phyloP scores from a whole-genome alignment of 2,797 vertebrate genomes.

The Acropternis orthonyx region DNA sequence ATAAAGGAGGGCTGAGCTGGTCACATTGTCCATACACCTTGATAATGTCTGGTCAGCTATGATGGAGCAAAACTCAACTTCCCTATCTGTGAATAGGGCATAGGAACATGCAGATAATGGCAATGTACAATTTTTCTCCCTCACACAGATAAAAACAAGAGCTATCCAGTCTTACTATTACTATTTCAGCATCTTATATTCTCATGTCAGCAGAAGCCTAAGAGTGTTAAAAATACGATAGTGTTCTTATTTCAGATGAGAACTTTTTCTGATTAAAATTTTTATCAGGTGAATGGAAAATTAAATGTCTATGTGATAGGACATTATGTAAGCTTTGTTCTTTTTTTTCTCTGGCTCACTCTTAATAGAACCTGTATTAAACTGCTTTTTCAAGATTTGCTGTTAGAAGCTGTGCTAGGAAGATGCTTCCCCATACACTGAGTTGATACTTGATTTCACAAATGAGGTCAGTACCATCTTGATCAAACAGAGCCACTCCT shows the following conservation, averaged over 20 bases:
- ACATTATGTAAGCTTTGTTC: background rate
- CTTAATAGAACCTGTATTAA: background rate
- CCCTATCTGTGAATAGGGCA: background rate
- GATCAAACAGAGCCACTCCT: slow-evolving; percentile 54
- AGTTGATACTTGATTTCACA: slow-evolving; percentile 19
- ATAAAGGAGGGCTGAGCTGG: background rate
- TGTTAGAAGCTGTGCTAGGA: background rate
- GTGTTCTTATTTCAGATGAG: background rate
- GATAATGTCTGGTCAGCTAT: background rate
- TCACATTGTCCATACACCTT: background rate
- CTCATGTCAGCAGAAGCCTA: background rate
- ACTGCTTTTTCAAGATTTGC: background rate
- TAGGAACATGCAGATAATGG: background rate
- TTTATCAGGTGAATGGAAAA: slow-evolving; percentile 1
- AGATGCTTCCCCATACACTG: background rate
- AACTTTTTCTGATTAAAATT: background rate
- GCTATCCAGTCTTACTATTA: background rate
- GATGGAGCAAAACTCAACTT: background rate
- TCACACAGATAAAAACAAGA: background rate
- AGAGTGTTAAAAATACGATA: background rate
- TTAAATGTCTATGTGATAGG: background rate
- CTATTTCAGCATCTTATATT: background rate
- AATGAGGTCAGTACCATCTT: slow-evolving; percentile 53
- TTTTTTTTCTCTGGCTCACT: background rate
- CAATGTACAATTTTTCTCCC: background rate